Conservation (phyloP, 2,888 invertebrate species). For the Deilephila porcellus region DNA sequence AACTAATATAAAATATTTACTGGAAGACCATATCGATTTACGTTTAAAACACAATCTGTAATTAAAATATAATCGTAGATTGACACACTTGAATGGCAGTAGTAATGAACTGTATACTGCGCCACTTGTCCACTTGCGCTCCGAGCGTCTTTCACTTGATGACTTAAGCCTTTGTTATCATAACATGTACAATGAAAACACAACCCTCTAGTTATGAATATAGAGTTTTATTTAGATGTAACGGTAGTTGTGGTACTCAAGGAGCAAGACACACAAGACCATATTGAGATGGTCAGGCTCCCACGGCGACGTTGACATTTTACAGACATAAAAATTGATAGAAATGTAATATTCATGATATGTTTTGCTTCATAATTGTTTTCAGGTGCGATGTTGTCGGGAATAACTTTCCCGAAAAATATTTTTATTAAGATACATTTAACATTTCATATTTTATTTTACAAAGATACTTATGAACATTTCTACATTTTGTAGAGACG, state of each 20-base stretch:
- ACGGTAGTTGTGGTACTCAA: constrained; percentile 4
- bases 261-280: constrained; percentile 54
- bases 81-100: constrained; percentile 19
- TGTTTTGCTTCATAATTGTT: no score
- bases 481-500: no score
- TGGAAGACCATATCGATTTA: background rate
- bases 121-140: constrained; percentile 22
- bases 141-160: constrained; percentile 16
- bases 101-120: constrained; percentile 19
- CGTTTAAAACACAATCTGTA: background rate
- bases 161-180: constrained; percentile 20
- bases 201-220: background rate
- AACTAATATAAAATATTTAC: background rate
- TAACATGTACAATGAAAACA: background rate
- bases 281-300: constrained; percentile 76
- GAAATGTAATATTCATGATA: background rate
- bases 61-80: background rate
- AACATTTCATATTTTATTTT: no score
- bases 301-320: constrained; percentile 63
- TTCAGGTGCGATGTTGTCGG: no score
- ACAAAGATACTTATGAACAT: no score
- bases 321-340: constrained; percentile 40
- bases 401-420: no score
- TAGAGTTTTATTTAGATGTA: background rate
- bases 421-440: no score